Evolutionary conservation across 2,113 vertebrate species (phyloP).

Genomic region (Daphoenositta chrysoptera): DNA sequence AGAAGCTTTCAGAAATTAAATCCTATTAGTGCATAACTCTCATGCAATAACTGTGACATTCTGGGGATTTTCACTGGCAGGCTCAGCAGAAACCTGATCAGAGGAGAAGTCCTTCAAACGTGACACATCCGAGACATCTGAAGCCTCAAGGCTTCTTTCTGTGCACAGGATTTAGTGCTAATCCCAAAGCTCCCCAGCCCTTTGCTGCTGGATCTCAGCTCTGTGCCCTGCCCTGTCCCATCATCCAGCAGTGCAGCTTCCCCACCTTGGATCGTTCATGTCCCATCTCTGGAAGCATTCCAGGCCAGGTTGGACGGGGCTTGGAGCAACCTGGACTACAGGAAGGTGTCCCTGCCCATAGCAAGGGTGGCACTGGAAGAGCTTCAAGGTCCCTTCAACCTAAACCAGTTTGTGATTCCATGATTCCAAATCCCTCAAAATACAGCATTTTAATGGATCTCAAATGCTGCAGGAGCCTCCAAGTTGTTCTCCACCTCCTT

Average conservation of each 20-base stretch:
- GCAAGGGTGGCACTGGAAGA: background rate
- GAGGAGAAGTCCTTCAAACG: background rate
- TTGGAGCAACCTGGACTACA: background rate
- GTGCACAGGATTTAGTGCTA: background rate
- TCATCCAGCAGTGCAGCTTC: background rate
- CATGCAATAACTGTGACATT: background rate
- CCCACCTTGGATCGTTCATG: fast-evolving
- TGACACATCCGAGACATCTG: background rate
- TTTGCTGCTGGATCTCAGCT: background rate
- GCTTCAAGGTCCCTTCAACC: background rate
- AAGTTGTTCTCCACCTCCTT: background rate
- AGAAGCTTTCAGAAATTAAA: slow-evolving; percentile 5
- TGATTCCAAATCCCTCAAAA: background rate
- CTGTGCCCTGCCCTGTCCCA: background rate
- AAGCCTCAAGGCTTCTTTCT: background rate
- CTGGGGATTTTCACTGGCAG: background rate
- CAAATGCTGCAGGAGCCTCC: background rate
- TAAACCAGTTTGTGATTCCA: background rate
- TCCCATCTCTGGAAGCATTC: background rate
- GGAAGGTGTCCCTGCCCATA: background rate
- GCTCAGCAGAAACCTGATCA: background rate
- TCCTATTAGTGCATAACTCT: background rate
- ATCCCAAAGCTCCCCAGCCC: background rate
- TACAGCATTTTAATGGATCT: background rate
- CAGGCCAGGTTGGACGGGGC: background rate